phyloP scores from a whole-genome alignment of 2,797 vertebrate species.

The Falco peregrinus region DNA sequence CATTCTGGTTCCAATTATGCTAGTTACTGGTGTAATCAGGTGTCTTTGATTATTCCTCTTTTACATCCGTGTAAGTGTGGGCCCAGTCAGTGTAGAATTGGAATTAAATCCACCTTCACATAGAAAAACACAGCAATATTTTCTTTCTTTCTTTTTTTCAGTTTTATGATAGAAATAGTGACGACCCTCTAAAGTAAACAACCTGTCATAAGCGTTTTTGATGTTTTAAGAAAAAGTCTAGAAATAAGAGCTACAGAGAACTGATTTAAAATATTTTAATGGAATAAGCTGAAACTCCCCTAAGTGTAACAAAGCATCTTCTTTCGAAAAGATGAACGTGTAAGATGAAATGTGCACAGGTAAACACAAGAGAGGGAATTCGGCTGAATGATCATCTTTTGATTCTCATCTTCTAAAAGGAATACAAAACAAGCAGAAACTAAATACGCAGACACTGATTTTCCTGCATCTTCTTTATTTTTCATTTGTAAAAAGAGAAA shows the following conservation, averaged over 20 bases:
- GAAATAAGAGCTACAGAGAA: not conserved
- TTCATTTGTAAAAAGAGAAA: not conserved
- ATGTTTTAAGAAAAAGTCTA: not conserved
- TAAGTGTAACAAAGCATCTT: not conserved
- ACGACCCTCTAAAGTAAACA: not conserved
- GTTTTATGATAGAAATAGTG: not conserved
- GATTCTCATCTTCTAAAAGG: not conserved
- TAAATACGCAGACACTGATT: not conserved
- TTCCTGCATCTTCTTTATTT: not conserved
- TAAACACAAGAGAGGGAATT: not conserved
- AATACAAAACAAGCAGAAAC: not conserved
- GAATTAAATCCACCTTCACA: not conserved
- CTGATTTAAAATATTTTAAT: not conserved
- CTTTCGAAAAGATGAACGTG: not conserved
- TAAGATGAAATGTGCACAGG: not conserved
- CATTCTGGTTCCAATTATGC: not conserved
- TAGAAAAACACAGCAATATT: not conserved
- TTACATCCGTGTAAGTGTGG: not conserved
- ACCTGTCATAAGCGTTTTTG: not conserved
- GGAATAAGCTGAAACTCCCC: not conserved
- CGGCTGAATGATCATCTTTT: not conserved
- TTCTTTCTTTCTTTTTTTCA: not conserved
- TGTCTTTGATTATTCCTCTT: not conserved
- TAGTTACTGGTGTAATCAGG: not conserved
- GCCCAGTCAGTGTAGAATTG: not conserved